These are phyloP conservation scores for Tridacna crocea DNA, from an alignment of 2,888 invertebrate species.

Conservation along the genomic window DNA sequence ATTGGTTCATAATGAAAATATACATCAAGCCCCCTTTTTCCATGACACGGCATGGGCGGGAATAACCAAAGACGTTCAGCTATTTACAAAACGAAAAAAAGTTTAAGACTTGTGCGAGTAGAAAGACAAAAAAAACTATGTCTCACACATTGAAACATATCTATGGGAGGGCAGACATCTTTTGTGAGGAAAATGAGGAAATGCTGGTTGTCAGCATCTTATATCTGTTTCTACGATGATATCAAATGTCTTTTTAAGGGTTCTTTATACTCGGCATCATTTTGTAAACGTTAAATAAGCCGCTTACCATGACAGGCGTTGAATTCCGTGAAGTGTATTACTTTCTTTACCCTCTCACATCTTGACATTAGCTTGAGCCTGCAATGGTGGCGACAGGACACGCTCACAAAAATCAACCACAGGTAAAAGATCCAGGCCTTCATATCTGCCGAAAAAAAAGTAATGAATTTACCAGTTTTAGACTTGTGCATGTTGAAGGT, in stretches of 20 bases:
- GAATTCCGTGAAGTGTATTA: too few relatives aligned
- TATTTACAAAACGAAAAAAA: background rate
- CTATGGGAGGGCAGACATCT: background rate
- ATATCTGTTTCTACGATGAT: background rate
- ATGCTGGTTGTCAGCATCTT: background rate
- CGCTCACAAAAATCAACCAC: background rate
- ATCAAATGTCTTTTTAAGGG: background rate
- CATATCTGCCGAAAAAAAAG: background rate
- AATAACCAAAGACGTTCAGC: background rate
- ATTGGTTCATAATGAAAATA: background rate
- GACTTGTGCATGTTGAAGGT: too few relatives aligned
- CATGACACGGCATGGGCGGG: too few relatives aligned
- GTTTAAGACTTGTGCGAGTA: background rate
- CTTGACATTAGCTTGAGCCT: too few relatives aligned
- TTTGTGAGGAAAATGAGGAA: too few relatives aligned
- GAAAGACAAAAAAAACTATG: background rate
- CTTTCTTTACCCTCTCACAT: too few relatives aligned
- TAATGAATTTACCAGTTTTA: background rate
- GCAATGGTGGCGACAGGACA: too few relatives aligned
- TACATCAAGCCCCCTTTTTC: too few relatives aligned
- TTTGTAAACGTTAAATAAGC: background rate
- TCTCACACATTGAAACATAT: background rate
- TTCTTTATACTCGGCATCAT: background rate
- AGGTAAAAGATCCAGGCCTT: background rate
- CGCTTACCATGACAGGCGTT: background rate